A percentile compares a stretch with the other conserved stretches of the same genome.
Evolutionary conservation across 2,888 invertebrate genomes (phyloP).

Genomic region (Latrodectus hesperus): DNA sequence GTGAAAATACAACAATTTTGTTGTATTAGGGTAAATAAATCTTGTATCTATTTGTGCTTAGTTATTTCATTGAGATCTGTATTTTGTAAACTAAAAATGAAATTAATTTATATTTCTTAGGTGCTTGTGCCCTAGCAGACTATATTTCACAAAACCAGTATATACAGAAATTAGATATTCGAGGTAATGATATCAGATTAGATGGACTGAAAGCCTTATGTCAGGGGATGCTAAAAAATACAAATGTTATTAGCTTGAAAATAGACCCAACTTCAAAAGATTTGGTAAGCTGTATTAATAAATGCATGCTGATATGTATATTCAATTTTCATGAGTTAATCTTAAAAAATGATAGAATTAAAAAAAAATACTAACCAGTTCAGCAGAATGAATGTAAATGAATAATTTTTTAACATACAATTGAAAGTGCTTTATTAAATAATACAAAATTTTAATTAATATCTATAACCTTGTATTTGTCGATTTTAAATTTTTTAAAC

Average conservation of each 20-base stretch:
- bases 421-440: too few species aligned
- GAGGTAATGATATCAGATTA: slow-evolving; percentile 87
- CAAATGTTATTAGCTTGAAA: slow-evolving; percentile 85
- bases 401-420: too few species aligned
- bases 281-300: slow-evolving; percentile 72
- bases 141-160: slow-evolving; percentile 79
- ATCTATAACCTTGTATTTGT: too few species aligned
- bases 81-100: background rate
- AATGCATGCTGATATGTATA: too few species aligned
- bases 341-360: too few species aligned
- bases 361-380: too few species aligned
- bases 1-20: slow-evolving; percentile 5
- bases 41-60: background rate
- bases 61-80: background rate
- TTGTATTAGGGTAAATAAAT: background rate
- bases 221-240: slow-evolving; percentile 84
- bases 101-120: slow-evolving; percentile 72
- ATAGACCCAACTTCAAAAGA: slow-evolving; percentile 81
- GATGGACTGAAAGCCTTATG: slow-evolving; percentile 85
- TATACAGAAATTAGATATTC: slow-evolving; percentile 85
- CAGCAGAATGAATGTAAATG: too few species aligned
- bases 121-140: slow-evolving; percentile 82
- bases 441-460: too few species aligned
- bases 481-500: too few species aligned
- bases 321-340: too few species aligned